Percentiles rank a stretch among this genome's conserved stretches.
These are phyloP conservation scores for Ammospiza nelsoni DNA, from an alignment of 2,113 vertebrate species.

Conservation along the genomic window DNA sequence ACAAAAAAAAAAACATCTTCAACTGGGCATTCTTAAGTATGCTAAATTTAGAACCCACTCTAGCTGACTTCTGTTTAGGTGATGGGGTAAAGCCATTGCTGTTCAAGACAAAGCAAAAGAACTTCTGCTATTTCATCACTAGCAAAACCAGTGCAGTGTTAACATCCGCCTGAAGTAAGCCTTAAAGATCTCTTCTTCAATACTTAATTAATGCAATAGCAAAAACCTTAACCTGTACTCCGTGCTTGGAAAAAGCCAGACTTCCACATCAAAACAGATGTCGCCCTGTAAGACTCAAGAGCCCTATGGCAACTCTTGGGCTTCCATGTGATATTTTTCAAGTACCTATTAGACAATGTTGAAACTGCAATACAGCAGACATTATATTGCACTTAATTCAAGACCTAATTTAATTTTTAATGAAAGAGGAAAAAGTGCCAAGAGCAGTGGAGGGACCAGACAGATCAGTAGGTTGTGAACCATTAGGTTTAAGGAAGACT, in stretches of 20 bases:
- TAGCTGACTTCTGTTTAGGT: background rate
- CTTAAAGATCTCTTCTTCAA: background rate
- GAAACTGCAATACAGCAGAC: background rate
- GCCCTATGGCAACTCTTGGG: background rate
- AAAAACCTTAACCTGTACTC: background rate
- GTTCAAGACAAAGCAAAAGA: background rate
- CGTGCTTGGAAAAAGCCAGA: background rate
- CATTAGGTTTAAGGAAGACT: background rate
- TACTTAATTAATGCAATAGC: background rate
- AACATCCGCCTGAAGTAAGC: background rate
- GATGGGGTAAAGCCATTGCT: background rate
- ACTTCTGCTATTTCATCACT: background rate
- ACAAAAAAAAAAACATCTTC: background rate
- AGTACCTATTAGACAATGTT: background rate
- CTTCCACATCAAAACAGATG: background rate
- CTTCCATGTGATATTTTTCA: background rate
- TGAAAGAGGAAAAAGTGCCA: background rate
- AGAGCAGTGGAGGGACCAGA: background rate
- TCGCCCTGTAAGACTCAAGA: background rate
- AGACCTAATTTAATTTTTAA: background rate
- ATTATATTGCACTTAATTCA: background rate
- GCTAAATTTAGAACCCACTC: background rate
- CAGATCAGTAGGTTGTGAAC: background rate
- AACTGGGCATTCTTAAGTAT: background rate
- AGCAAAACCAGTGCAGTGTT: background rate